These are phyloP conservation scores for Chascanopsetta lugubris DNA, from an alignment of 2,113 vertebrate genomes.

Conservation along the genomic window DNA sequence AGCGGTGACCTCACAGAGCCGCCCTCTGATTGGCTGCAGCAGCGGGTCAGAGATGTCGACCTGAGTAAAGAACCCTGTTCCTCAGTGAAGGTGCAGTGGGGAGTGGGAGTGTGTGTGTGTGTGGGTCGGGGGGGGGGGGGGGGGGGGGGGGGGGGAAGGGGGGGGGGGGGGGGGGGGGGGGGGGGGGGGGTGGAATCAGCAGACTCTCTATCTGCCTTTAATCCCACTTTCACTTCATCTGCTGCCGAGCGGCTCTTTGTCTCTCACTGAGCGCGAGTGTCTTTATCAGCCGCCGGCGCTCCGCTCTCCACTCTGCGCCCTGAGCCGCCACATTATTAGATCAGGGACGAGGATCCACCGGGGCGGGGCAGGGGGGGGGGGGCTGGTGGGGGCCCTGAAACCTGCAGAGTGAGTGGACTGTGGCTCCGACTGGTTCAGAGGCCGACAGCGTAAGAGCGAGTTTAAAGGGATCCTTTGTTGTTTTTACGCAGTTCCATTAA, in stretches of 20 bases:
- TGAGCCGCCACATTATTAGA: conserved; percentile 45
- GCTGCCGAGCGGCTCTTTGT: conserved; percentile 39
- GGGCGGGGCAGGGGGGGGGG: neutral
- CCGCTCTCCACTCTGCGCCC: conserved; percentile 1
- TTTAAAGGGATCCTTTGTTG: too few relatives aligned
- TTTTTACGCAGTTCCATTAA: too few relatives aligned
- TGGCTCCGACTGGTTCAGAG: neutral
- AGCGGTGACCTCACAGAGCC: neutral
- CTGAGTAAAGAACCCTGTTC: neutral
- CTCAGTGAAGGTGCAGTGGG: conserved; percentile 4
- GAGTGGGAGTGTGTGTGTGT: conserved; percentile 6
- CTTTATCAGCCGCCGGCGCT: conserved; percentile 33
- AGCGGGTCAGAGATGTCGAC: conserved; percentile 4
- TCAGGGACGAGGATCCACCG: conserved; percentile 33
- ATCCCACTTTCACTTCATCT: conserved; percentile 21
- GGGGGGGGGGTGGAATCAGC: conserved; percentile 8
- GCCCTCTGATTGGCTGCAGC: conserved; percentile 18
- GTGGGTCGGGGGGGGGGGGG: too few relatives aligned
- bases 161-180: conserved; percentile 12
- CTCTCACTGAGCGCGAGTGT: conserved; percentile 36
- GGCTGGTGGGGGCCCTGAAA: conserved; percentile 37
- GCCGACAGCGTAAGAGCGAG: neutral
- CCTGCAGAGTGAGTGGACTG: conserved; percentile 13
- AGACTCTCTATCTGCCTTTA: conserved; percentile 26
- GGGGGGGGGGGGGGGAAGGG: conserved; percentile 5